Evolutionary conservation across 2,888 invertebrate genomes (phyloP).

Genomic region (Zaprionus obscuricornis): DNA sequence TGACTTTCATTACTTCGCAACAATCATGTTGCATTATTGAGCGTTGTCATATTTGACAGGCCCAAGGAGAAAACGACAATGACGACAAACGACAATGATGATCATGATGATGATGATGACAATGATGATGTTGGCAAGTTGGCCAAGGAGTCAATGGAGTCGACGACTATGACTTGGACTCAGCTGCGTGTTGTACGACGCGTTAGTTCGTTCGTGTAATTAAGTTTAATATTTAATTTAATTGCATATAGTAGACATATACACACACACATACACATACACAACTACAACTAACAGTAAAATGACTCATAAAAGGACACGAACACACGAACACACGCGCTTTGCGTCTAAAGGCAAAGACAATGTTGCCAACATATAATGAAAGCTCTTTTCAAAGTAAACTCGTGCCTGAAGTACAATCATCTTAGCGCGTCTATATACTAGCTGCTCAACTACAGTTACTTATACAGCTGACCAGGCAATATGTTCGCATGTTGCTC

Average conservation of each 20-base stretch:
- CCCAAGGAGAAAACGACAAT: conserved; percentile 36
- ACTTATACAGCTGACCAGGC: too few relatives aligned
- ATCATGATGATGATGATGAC: conserved; percentile 2
- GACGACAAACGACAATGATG: conserved; percentile 33
- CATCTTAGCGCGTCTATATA: too few relatives aligned
- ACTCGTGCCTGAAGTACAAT: too few relatives aligned
- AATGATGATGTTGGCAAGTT: conserved; percentile 25
- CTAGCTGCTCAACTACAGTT: too few relatives aligned
- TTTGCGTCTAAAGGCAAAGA: too few relatives aligned
- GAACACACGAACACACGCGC: too few relatives aligned
- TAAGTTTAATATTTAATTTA: conserved; percentile 81
- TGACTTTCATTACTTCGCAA: conserved; percentile 75
- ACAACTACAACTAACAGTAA: conserved; percentile 30
- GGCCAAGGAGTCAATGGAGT: too few relatives aligned
- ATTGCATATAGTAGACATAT: conserved; percentile 66
- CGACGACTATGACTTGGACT: too few relatives aligned
- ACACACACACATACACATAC: conserved; percentile 31
- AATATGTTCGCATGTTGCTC: too few relatives aligned
- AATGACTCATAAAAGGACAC: conserved; percentile 57
- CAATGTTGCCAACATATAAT: conserved; percentile 70
- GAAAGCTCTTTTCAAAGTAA: conserved; percentile 49
- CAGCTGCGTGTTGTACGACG: conserved; percentile 52
- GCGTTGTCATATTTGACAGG: conserved; percentile 74
- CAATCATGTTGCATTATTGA: conserved; percentile 77
- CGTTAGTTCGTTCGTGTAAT: conserved; percentile 75